Evolutionary conservation across 2,797 vertebrate genomes (phyloP), one percentile per base, ranked within the genome.

Genomic region (Aplochiton taeniatus): DNA sequence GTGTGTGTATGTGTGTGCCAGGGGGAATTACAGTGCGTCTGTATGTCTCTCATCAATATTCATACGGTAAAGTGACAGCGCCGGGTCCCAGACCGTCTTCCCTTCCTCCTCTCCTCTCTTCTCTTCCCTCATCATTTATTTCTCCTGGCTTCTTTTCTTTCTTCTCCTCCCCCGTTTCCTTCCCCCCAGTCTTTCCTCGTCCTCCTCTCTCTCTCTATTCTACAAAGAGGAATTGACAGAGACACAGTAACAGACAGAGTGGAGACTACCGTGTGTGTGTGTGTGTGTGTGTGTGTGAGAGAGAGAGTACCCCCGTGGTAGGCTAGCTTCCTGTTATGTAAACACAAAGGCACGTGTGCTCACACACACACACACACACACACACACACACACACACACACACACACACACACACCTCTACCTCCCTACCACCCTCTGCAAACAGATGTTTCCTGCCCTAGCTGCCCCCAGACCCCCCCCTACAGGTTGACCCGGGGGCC

Each of bases 371-470:
- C n/a, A n/a, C n/a, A 60, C 58, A 46, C 14, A 46, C 45, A 46
- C 56, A 58, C 41, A 12, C 18, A 14, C 50, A 31, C 31, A 47
- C 46, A 10, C 46, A 10, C 46, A 10, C 46, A 47, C 46, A 10
- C 46, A 13, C 46, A 13, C 9, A 47, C 13, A 47, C 46, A 47
- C 46, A 3, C 9, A 31, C 47, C 47, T 14, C 10, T 14, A 48
- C 47, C 47, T 31, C 31, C 31, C 31, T 31, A 8, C 16, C 50
- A 3, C 50, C 16, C 50, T 52, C 16, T 52, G 14, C 14, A 16
- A 10, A 85, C 87, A 90, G 88, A 90, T 89, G 87, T 84, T 88
- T 90, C 86, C 85, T 88, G 83, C 76, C 68, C 66, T 44, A 46
- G n/a, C 47, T 66, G 69, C 58, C 63, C 63, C 72, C 59, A 70